Conservation (phyloP, 1,140 invertebrate species). For the Oedothorax gibbosus region DNA sequence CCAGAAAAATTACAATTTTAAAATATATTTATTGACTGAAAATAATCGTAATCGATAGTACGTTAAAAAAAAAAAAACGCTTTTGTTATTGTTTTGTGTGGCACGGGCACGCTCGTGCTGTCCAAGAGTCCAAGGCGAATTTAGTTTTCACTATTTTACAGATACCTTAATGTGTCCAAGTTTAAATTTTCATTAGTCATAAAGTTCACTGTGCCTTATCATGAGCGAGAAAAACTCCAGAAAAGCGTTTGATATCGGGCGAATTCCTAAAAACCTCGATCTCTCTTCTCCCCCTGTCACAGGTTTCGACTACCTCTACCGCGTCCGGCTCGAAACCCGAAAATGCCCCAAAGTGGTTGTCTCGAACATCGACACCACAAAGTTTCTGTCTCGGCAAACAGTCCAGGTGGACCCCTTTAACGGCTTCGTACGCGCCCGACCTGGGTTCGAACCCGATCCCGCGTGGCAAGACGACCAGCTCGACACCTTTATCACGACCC, state of each 20-base stretch:
- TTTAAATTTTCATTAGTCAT: too few species aligned
- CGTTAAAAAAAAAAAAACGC: too few species aligned
- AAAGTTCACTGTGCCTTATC: not conserved
- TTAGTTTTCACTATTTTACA: too few species aligned
- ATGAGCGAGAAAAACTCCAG: not conserved
- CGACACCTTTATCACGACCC: not conserved
- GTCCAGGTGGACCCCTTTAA: conserved; percentile 63
- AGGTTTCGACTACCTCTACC: conserved; percentile 34
- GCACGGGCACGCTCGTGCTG: too few species aligned
- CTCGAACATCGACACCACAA: conserved; percentile 69
- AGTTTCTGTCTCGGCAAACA: conserved; percentile 68
- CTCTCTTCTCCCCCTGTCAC: not conserved
- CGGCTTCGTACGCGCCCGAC: conserved; percentile 25
- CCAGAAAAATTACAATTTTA: too few species aligned
- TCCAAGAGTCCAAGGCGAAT: too few species aligned
- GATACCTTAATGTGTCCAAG: too few species aligned
- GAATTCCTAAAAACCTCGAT: conserved; percentile 15
- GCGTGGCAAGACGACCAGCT: conserved; percentile 13
- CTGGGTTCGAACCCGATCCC: conserved; percentile 26
- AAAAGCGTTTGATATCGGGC: conserved; percentile 12
- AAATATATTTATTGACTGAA: too few species aligned
- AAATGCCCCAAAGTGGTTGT: conserved; percentile 71
- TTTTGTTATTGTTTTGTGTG: too few species aligned
- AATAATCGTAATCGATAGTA: too few species aligned
- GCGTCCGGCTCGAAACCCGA: conserved; percentile 70